phyloP scores from a whole-genome alignment of 2,797 vertebrate species.

The Tarsius wallacei region DNA sequence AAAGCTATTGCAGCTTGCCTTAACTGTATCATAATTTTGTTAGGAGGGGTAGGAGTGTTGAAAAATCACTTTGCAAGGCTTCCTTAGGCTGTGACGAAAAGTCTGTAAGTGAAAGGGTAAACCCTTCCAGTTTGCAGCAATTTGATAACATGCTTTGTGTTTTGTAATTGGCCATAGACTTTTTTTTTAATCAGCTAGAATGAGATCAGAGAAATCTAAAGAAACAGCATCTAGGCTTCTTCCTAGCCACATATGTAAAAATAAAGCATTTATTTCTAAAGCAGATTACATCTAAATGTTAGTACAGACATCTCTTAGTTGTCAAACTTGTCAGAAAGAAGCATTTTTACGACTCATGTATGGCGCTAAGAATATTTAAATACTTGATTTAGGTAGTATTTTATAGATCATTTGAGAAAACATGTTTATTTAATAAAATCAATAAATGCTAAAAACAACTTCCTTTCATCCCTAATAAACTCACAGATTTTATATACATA shows the following conservation, averaged over 20 bases:
- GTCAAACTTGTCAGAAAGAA: neutral
- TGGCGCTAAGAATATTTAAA: neutral
- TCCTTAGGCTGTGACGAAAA: neutral
- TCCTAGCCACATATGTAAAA: neutral
- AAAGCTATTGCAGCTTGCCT: neutral
- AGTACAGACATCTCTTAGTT: neutral
- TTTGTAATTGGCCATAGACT: neutral
- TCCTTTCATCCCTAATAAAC: neutral
- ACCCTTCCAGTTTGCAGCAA: neutral
- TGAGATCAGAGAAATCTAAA: neutral
- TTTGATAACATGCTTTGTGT: neutral
- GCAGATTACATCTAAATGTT: neutral
- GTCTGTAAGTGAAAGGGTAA: neutral
- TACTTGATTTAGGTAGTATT: neutral
- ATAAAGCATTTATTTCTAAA: neutral
- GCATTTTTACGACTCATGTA: neutral
- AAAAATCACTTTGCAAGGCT: neutral
- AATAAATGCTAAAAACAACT: neutral
- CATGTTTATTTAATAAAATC: neutral
- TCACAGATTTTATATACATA: neutral
- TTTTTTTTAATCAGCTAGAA: neutral
- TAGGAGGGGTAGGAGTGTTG: neutral
- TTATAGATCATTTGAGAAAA: neutral
- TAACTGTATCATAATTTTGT: constrained; percentile 11
- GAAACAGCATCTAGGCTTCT: neutral